These are phyloP conservation scores for Blennius ocellaris DNA, from an alignment of 2,113 vertebrate species.

Conservation along the genomic window DNA sequence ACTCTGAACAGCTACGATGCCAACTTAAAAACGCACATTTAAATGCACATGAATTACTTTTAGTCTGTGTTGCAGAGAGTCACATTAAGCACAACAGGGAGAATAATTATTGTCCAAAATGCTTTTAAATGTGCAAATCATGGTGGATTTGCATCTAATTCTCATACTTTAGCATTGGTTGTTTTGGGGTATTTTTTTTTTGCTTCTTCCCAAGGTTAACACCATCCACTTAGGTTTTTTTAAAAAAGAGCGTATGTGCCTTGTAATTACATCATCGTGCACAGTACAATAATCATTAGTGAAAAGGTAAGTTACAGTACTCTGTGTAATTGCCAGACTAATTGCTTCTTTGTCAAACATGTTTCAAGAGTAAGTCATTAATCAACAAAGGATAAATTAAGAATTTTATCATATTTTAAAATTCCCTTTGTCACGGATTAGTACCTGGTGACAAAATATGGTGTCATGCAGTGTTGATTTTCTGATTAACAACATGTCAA, in stretches of 20 bases:
- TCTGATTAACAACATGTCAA: neutral
- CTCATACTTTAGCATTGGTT: neutral
- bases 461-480: neutral
- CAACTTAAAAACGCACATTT: no score
- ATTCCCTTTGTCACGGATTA: neutral
- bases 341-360: neutral
- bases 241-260: neutral
- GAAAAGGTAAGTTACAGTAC: neutral
- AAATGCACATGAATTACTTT: no score
- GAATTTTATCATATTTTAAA: neutral
- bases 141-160: no score
- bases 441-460: neutral
- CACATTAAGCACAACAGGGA: no score
- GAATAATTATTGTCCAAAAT: neutral
- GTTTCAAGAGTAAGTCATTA: conserved; percentile 6
- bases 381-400: neutral
- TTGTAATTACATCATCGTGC: neutral
- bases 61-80: no score
- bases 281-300: neutral
- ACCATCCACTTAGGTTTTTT: neutral
- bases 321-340: neutral
- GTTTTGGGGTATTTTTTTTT: no score
- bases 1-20: no score
- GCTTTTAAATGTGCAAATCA: neutral
- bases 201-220: conserved; percentile 4